phyloP scores from a whole-genome alignment of 2,113 vertebrate species.

The Peromyscus californicus region DNA sequence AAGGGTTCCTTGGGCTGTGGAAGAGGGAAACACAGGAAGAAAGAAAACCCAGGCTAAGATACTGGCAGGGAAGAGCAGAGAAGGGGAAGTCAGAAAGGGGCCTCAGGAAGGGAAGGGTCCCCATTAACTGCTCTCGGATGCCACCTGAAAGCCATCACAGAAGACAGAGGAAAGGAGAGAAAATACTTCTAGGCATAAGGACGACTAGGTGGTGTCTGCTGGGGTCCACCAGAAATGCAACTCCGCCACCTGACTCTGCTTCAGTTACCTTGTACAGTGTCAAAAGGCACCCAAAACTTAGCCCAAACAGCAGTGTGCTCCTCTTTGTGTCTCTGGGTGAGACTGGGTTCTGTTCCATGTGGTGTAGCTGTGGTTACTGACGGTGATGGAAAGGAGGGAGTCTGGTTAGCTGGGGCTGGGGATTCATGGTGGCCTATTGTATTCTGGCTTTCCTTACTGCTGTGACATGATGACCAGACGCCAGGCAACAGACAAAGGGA shows the following conservation, averaged over 20 bases:
- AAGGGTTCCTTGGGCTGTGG: neutral
- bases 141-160: neutral
- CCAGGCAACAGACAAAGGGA: neutral
- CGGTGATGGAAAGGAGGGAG: neutral
- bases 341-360: neutral
- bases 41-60: constrained; percentile 27
- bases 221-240: neutral
- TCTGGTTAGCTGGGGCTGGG: rapidly evolving
- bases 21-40: neutral
- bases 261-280: neutral
- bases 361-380: neutral
- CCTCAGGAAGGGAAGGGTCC: neutral
- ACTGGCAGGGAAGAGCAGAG: neutral
- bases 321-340: neutral
- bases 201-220: neutral
- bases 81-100: neutral
- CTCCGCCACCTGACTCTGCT: neutral
- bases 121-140: neutral
- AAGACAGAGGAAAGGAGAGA: neutral
- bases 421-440: neutral
- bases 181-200: neutral
- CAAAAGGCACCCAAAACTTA: neutral
- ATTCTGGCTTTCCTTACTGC: neutral
- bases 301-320: neutral
- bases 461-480: neutral